A percentile compares a stretch with the other conserved stretches of the same genome.
Evolutionary conservation across 2,888 invertebrate species (phyloP).

Genomic region (Vanessa cardui): DNA sequence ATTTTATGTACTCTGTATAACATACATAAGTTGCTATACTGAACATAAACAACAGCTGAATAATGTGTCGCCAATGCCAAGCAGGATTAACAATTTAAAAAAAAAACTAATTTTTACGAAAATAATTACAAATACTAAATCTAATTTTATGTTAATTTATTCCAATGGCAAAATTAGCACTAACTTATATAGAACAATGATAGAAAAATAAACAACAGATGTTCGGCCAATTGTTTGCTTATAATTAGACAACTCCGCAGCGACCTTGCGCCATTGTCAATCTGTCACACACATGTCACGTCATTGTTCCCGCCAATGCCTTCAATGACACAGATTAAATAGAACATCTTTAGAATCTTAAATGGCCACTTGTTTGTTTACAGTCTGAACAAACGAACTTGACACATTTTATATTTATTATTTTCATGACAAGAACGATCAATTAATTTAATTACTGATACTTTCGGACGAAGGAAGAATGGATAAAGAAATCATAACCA

Average conservation of each 20-base stretch:
- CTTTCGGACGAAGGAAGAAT: too few species aligned
- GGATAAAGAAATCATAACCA: too few species aligned
- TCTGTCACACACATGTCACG: slow-evolving; percentile 27
- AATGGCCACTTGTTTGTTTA: not conserved
- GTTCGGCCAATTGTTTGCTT: slow-evolving; percentile 5
- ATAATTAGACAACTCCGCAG: slow-evolving; percentile 24
- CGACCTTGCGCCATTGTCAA: slow-evolving; percentile 25
- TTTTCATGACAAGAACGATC: not conserved
- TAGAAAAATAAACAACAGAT: not conserved
- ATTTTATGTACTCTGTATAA: too few species aligned
- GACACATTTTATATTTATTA: not conserved
- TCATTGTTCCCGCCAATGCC: slow-evolving; percentile 30
- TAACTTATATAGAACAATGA: slow-evolving; percentile 7
- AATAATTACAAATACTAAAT: too few species aligned
- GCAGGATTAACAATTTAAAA: too few species aligned
- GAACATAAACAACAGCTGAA: too few species aligned
- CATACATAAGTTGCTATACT: too few species aligned
- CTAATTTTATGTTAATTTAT: too few species aligned
- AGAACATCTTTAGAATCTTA: slow-evolving; percentile 10
- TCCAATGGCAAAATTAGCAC: not conserved
- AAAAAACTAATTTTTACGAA: too few species aligned
- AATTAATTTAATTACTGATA: too few species aligned
- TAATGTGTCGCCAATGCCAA: too few species aligned
- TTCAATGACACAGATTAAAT: slow-evolving; percentile 28
- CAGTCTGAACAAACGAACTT: not conserved